These are phyloP conservation scores for Oncorhynchus gorbuscha DNA, from an alignment of 2,113 vertebrate genomes.

Conservation along the genomic window DNA sequence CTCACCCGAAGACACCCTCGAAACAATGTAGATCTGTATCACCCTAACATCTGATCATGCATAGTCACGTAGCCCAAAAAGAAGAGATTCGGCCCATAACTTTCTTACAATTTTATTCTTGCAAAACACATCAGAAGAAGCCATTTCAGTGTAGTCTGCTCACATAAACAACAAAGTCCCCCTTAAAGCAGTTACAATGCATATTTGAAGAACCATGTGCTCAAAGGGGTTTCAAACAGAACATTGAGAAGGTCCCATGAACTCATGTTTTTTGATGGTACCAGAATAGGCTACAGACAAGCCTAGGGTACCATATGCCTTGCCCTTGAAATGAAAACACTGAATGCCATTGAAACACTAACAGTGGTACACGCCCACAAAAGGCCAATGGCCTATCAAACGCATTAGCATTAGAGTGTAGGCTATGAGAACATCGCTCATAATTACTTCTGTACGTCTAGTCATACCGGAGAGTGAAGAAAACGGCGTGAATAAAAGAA, in stretches of 20 bases:
- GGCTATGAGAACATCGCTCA: not conserved
- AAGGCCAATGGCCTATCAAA: not conserved
- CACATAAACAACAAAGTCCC: slow-evolving; percentile 47
- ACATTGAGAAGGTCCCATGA: not conserved
- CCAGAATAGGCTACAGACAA: not conserved
- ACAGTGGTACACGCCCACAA: too few species aligned
- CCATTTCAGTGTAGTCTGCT: slow-evolving; percentile 39
- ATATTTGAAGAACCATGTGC: slow-evolving; percentile 27
- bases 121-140: slow-evolving; percentile 55
- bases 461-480: not conserved
- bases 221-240: slow-evolving; percentile 20
- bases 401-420: not conserved
- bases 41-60: not conserved
- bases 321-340: slow-evolving; percentile 33
- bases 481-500: not conserved
- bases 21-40: not conserved
- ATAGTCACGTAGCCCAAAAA: not conserved
- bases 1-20: too few species aligned
- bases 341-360: too few species aligned
- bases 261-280: not conserved
- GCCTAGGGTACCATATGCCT: slow-evolving; percentile 4
- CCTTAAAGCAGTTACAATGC: slow-evolving; percentile 38
- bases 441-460: not conserved
- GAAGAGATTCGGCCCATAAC: not conserved
- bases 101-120: slow-evolving; percentile 63